A percentile compares a stretch with the other conserved stretches of the same genome.
Evolutionary conservation across 35 echinoderm and acorn worm species (phyloP).

Genomic region (Anneissia japonica): DNA sequence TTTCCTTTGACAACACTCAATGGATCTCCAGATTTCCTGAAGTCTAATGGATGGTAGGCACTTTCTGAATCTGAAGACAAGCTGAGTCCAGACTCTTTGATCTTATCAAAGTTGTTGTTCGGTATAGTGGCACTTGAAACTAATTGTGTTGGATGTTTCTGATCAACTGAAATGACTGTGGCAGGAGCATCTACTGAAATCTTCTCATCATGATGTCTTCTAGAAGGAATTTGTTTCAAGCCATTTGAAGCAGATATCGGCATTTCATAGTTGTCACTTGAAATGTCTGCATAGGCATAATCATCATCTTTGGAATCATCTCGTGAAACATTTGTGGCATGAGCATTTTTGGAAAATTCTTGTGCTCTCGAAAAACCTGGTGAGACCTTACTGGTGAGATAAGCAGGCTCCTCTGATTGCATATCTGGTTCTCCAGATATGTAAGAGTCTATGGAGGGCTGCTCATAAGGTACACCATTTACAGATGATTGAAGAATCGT

Average conservation of each 20-base stretch:
- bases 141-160: not conserved
- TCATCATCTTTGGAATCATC: not conserved
- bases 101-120: not conserved
- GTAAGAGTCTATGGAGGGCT: not conserved
- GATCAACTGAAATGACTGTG: not conserved
- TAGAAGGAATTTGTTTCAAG: too few species aligned
- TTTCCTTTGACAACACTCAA: not conserved
- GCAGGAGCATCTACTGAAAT: not conserved
- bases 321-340: not conserved
- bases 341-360: too few species aligned
- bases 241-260: not conserved
- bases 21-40: not conserved
- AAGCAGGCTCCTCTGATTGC: not conserved
- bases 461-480: not conserved
- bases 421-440: too few species aligned
- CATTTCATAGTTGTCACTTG: not conserved
- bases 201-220: too few species aligned
- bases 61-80: not conserved
- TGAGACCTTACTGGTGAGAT: too few species aligned
- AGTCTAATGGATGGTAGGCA: not conserved
- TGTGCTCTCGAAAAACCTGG: not conserved
- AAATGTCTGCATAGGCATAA: not conserved
- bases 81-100: not conserved
- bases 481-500: not conserved
- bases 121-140: not conserved